Evolutionary conservation across 2,888 invertebrate species (phyloP).

Genomic region (Hesperia comma): DNA sequence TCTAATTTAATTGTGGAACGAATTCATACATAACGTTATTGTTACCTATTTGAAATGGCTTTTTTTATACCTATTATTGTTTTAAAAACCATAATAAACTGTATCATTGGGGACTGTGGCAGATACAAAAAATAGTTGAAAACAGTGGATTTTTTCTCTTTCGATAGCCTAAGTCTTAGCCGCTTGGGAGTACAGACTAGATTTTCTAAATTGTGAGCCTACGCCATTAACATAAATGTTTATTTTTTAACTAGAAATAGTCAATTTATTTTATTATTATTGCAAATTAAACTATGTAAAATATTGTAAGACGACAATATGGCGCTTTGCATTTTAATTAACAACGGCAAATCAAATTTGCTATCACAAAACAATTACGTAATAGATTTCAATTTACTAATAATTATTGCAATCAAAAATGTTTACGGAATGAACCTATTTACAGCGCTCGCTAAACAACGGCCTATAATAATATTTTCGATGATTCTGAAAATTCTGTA

Average conservation of each 20-base stretch:
- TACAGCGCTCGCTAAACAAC: not conserved
- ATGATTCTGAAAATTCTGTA: not conserved
- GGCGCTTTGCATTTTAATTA: not conserved
- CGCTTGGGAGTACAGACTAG: too few species aligned
- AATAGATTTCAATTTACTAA: constrained; percentile 3
- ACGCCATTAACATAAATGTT: too few species aligned
- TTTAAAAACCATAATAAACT: not conserved
- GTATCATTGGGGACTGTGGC: not conserved
- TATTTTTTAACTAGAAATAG: too few species aligned
- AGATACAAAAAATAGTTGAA: too few species aligned
- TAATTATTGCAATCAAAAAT: constrained; percentile 8
- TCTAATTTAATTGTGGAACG: constrained; percentile 23
- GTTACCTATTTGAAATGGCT: not conserved
- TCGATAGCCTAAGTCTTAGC: too few species aligned
- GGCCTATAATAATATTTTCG: not conserved
- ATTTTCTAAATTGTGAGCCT: too few species aligned
- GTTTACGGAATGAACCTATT: constrained; percentile 1
- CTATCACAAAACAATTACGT: constrained; percentile 6
- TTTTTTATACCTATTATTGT: not conserved
- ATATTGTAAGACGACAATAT: too few species aligned
- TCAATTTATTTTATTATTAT: too few species aligned
- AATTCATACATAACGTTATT: constrained; percentile 9
- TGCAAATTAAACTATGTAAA: too few species aligned
- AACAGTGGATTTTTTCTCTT: too few species aligned
- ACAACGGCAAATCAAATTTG: constrained; percentile 1